These are phyloP conservation scores for Pithys albifrons DNA, from an alignment of 2,113 vertebrate genomes.

Conservation along the genomic window DNA sequence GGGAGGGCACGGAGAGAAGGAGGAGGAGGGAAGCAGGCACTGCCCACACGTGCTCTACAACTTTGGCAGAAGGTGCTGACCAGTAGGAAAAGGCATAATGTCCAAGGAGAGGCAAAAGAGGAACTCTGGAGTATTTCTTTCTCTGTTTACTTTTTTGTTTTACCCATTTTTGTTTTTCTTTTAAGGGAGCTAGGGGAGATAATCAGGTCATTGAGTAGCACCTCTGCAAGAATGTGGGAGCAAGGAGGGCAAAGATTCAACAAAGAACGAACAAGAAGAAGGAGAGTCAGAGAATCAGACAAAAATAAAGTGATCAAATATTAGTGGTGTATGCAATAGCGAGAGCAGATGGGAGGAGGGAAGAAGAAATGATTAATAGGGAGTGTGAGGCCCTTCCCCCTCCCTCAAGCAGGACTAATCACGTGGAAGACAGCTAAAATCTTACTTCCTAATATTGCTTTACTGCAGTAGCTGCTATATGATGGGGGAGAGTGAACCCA, in stretches of 20 bases:
- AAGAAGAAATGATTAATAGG: constrained; percentile 60
- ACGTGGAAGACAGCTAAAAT: constrained; percentile 53
- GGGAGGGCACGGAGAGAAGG: not conserved
- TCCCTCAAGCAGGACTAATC: constrained; percentile 43
- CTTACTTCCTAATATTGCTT: constrained; percentile 57
- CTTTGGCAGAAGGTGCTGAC: not conserved
- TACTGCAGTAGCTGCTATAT: not conserved
- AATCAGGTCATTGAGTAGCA: not conserved
- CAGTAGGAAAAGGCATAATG: not conserved
- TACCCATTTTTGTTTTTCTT: accelerated
- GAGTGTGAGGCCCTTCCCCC: constrained; percentile 54
- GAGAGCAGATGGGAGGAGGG: constrained; percentile 56
- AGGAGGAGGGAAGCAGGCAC: constrained; percentile 24
- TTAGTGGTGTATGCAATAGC: not conserved
- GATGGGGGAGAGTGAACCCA: not conserved
- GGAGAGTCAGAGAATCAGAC: not conserved
- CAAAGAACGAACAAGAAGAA: not conserved
- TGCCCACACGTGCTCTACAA: not conserved
- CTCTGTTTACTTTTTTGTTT: accelerated
- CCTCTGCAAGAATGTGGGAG: not conserved
- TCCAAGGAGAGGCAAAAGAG: not conserved
- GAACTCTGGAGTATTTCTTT: not conserved
- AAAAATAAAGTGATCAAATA: constrained; percentile 15
- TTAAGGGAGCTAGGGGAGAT: not conserved
- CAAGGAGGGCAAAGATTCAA: not conserved